Base-by-base conservation (phyloP, 2,888 invertebrate genomes). In the Hypsopygia costalis region DNA sequence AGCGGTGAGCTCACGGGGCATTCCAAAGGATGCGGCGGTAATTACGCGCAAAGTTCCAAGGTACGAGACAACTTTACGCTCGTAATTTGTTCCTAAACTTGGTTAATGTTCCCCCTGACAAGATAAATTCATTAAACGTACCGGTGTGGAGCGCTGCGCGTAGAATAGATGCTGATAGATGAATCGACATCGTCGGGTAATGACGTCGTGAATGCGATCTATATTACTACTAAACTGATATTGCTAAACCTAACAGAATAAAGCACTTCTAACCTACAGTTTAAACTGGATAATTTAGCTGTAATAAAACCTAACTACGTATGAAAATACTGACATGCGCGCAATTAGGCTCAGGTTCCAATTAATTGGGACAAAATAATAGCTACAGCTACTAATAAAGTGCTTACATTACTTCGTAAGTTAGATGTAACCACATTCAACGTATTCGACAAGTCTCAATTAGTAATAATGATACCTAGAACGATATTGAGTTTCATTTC, bases 71-170 rank as follows among this genome's bases (percentile, higher is more conserved):
- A 81, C 76, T 82, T 83, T 71, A 68, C 68, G 78, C 71, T 69
- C 69, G 77, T 83, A 86, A 87, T 83, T 85, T 81, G 79, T 83
- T 81, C 73, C 72, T 69, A 73, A 85, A 85, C 78, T 81, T 77
- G 68, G 72, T 77, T 82, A 82, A 82, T 79, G 78, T 70, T 75
- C 70, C 76, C 71, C 75, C 65, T 79, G 85, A 82, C 82, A 79
- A 81, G 82, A 77, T 81, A 81, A 86, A 86, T 86, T 83, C 81
- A 83, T 85, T 86, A 81, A 75, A 73, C 68, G 66, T 69, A 62
- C 69, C 69, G 67, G 65, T 72, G 72, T 71, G 66, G 63, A 65
- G 62, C 61, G 58, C 46, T 46, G 45, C 46, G 51, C 48, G 55
- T 56, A 54, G 57, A 54, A 64, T 58, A 65, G 63, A 68, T 58